phyloP scores from a whole-genome alignment of 2,888 invertebrate species.

The Ellobium chinense region DNA sequence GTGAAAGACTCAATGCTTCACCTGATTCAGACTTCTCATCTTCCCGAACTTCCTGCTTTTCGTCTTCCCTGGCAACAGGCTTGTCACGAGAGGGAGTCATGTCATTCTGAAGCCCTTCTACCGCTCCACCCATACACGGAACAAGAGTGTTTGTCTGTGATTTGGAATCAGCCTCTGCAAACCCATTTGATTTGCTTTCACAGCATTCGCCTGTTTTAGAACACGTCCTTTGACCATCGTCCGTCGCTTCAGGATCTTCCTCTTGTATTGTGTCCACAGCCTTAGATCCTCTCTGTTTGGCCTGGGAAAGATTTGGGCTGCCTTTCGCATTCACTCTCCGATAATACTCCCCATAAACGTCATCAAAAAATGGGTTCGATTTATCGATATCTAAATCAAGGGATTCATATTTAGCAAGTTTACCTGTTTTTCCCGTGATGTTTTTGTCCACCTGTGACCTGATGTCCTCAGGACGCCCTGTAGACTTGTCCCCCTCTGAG shows the following conservation, averaged over 20 bases:
- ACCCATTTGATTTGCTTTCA: background rate
- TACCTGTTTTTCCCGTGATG: constrained; percentile 15
- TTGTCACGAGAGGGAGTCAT: no score
- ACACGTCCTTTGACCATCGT: background rate
- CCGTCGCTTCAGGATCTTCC: background rate
- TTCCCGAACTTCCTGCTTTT: no score
- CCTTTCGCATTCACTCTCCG: constrained; percentile 13
- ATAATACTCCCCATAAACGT: constrained; percentile 34
- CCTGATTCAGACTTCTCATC: background rate
- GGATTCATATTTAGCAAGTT: constrained; percentile 40
- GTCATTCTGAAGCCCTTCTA: background rate
- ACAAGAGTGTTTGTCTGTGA: no score
- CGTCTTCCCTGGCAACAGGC: no score
- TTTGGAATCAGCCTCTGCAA: background rate
- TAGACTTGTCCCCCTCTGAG: background rate
- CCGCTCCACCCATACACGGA: background rate
- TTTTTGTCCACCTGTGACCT: background rate
- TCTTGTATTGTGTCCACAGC: background rate
- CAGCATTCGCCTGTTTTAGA: background rate
- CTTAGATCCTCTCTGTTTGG: background rate
- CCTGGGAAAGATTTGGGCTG: background rate
- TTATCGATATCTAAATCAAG: constrained; percentile 45
- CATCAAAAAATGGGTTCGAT: constrained; percentile 37
- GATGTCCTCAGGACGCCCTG: no score
- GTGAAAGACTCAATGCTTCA: background rate